phyloP scores from a whole-genome alignment of 2,113 vertebrate species.

The Reinhardtius hippoglossoides region DNA sequence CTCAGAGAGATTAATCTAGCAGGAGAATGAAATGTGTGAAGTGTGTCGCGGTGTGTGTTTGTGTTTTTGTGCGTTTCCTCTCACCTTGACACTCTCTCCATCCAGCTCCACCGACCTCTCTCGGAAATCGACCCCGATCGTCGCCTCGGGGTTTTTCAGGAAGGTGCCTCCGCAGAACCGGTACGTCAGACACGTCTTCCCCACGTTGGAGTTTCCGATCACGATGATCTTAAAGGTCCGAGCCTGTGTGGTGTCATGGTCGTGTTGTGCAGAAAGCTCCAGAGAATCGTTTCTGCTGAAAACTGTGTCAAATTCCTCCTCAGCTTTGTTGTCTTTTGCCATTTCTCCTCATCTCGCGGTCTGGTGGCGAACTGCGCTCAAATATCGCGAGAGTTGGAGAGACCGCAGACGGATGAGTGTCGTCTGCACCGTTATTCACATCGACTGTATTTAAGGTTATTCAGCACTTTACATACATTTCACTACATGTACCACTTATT shows the following conservation, averaged over 20 bases:
- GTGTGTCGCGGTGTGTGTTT: background rate
- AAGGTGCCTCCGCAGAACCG: constrained; percentile 82
- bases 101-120: constrained; percentile 79
- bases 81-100: constrained; percentile 81
- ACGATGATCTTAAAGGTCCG: constrained; percentile 83
- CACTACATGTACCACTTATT: too few relatives aligned
- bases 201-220: constrained; percentile 82
- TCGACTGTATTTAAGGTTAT: too few relatives aligned
- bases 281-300: constrained; percentile 62
- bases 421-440: background rate
- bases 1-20: too few relatives aligned
- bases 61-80: background rate
- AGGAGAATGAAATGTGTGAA: too few relatives aligned
- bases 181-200: constrained; percentile 83
- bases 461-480: too few relatives aligned
- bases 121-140: constrained; percentile 84
- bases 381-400: constrained; percentile 73
- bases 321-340: constrained; percentile 78
- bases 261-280: constrained; percentile 51
- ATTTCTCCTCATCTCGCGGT: constrained; percentile 77
- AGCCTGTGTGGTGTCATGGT: constrained; percentile 48
- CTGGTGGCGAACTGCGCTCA: constrained; percentile 10
- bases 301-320: constrained; percentile 67
- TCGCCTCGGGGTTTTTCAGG: constrained; percentile 82
- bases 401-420: background rate